Percentiles rank a stretch among this genome's conserved stretches.
phyloP scores from a whole-genome alignment of 2,888 invertebrate species.

The Parelbella ahira region DNA sequence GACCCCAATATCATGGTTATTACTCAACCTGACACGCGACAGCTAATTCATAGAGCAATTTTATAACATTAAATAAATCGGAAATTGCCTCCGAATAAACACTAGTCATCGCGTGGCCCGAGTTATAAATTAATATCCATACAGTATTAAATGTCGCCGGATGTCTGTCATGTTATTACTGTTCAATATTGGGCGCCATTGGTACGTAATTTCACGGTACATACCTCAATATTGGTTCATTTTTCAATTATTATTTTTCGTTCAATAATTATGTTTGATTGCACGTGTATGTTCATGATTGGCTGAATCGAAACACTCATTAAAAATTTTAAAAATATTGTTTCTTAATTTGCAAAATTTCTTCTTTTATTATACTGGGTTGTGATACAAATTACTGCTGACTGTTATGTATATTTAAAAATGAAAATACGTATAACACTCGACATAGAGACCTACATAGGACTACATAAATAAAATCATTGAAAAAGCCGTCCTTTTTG shows the following conservation, averaged over 20 bases:
- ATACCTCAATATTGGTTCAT: constrained; percentile 10
- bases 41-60: constrained; percentile 4
- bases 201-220: constrained; percentile 17
- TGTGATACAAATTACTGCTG: too few species aligned
- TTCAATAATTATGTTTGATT: background rate
- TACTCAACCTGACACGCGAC: constrained; percentile 9
- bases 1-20: too few species aligned
- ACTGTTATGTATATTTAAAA: too few species aligned
- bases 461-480: too few species aligned
- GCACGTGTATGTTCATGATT: too few species aligned
- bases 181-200: background rate
- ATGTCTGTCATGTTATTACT: constrained; percentile 23
- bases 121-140: constrained; percentile 15
- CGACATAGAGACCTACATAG: too few species aligned
- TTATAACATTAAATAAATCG: constrained; percentile 10
- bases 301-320: too few species aligned
- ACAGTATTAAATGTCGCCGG: constrained; percentile 15
- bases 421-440: too few species aligned
- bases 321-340: background rate
- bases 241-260: constrained; percentile 21
- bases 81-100: constrained; percentile 18
- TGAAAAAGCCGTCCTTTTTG: too few species aligned
- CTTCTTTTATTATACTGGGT: too few species aligned
- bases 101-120: constrained; percentile 17
- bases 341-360: too few species aligned